Evolutionary conservation across 2,888 invertebrate species (phyloP).

Genomic region (Xanthorhoe designata): DNA sequence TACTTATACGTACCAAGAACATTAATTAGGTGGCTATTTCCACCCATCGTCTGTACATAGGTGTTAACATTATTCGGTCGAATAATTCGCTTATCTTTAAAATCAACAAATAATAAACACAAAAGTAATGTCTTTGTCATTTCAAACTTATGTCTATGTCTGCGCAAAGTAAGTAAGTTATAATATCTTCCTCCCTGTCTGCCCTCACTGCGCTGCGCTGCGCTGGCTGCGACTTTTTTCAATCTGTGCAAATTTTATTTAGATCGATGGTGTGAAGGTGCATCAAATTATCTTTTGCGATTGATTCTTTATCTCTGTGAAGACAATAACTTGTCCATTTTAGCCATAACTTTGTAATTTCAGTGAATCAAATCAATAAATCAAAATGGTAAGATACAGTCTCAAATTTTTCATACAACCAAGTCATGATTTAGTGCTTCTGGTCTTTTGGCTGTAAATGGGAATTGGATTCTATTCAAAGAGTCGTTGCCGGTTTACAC

Average conservation of each 20-base stretch:
- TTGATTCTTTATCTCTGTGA: constrained; percentile 44
- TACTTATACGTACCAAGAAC: too few species aligned
- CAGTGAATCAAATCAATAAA: constrained; percentile 31
- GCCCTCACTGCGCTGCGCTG: not conserved
- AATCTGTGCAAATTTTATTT: constrained; percentile 53
- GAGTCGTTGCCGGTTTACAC: constrained; percentile 1
- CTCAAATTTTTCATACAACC: constrained; percentile 32
- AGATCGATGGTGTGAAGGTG: constrained; percentile 60
- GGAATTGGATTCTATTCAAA: constrained; percentile 5
- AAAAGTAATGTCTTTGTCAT: not conserved
- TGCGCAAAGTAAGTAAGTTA: too few species aligned
- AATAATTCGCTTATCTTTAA: too few species aligned
- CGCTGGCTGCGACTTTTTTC: constrained; percentile 10
- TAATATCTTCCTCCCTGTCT: not conserved
- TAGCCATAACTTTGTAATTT: constrained; percentile 25
- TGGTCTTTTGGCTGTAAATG: constrained; percentile 20
- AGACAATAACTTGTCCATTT: constrained; percentile 30
- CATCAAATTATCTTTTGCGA: constrained; percentile 51
- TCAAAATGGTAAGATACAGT: constrained; percentile 53
- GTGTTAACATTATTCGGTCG: too few species aligned
- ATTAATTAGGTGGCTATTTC: too few species aligned
- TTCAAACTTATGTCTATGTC: not conserved
- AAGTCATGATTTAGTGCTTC: constrained; percentile 26
- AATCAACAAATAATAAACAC: too few species aligned
- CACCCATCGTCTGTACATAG: too few species aligned